Evolutionary conservation across 2,797 vertebrate genomes (phyloP).

Genomic region (Sebastiscus albofasciatus): DNA sequence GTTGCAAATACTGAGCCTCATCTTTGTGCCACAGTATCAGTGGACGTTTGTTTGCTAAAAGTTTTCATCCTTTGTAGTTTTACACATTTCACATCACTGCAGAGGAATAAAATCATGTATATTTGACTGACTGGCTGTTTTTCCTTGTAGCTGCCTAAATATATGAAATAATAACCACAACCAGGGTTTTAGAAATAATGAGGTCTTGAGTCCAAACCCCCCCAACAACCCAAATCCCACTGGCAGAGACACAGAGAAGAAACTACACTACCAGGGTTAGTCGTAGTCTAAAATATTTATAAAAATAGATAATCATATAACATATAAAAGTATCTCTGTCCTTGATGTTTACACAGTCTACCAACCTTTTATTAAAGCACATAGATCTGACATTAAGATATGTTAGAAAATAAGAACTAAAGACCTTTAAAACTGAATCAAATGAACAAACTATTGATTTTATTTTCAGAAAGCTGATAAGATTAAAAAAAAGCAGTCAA

Average conservation of each 20-base stretch:
- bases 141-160: background rate
- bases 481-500: background rate
- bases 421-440: background rate
- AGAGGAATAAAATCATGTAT: constrained; percentile 44
- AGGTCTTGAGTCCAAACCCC: background rate
- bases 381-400: background rate
- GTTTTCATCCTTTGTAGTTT: constrained; percentile 32
- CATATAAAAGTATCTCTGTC: too few species aligned
- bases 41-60: background rate
- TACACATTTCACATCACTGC: constrained; percentile 27
- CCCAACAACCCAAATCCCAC: background rate
- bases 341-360: background rate
- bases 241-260: background rate
- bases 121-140: background rate
- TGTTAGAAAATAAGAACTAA: background rate
- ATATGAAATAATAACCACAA: background rate
- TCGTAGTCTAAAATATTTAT: background rate
- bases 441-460: background rate
- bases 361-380: background rate
- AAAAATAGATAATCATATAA: background rate
- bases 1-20: constrained; percentile 18
- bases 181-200: background rate
- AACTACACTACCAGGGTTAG: background rate
- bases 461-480: background rate
- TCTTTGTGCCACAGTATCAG: background rate